phyloP scores from a whole-genome alignment of 2,797 vertebrate species.

The Fringilla coelebs region DNA sequence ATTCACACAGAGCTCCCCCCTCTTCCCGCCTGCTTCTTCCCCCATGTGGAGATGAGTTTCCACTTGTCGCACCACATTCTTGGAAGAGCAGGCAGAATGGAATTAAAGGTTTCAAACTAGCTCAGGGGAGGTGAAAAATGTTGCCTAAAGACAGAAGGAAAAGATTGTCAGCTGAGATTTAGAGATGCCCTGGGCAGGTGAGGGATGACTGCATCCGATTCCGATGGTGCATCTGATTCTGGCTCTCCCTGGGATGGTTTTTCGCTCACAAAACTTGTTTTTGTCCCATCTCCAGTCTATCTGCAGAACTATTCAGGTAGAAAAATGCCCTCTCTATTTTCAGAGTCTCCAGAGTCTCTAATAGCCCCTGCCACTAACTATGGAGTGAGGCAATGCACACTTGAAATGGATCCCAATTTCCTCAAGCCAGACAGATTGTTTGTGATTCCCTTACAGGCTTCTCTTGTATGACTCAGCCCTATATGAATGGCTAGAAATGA shows the following conservation, averaged over 20 bases:
- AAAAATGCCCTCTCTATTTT: conserved; percentile 3
- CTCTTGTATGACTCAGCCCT: conserved; percentile 49
- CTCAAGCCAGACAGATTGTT: conserved; percentile 23
- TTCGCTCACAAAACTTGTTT: background rate
- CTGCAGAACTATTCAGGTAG: background rate
- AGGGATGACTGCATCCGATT: background rate
- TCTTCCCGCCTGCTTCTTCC: background rate
- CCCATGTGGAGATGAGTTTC: conserved; percentile 1
- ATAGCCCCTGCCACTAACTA: background rate
- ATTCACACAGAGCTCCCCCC: background rate
- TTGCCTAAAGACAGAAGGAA: conserved; percentile 58
- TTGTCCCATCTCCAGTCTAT: background rate
- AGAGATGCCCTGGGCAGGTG: conserved; percentile 33
- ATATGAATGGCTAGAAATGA: conserved; percentile 30
- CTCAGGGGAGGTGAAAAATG: conserved; percentile 52
- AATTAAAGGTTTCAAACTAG: conserved; percentile 41
- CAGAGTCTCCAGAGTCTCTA: background rate
- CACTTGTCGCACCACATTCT: background rate
- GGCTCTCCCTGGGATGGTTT: background rate
- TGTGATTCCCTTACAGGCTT: background rate
- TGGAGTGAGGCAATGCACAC: background rate
- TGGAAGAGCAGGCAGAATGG: conserved; percentile 30
- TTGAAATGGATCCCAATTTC: conserved; percentile 27
- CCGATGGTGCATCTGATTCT: background rate
- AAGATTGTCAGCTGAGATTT: conserved; percentile 56